Conservation (phyloP, 2,113 vertebrate genomes). For the Delphinus delphis region DNA sequence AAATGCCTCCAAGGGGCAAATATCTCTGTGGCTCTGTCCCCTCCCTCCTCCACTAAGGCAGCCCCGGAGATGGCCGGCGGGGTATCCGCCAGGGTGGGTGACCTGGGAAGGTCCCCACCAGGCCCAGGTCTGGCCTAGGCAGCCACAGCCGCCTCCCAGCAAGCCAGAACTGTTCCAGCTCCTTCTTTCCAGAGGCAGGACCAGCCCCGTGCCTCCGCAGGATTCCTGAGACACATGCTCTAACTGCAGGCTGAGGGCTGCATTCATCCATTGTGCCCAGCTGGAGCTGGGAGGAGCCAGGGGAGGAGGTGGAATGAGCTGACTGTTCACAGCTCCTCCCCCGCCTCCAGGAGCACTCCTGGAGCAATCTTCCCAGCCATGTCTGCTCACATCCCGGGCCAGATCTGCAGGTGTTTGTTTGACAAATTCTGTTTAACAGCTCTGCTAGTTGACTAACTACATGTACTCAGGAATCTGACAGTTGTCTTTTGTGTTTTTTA, state of each 20-base stretch:
- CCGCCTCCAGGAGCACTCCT: not conserved
- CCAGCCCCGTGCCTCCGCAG: not conserved
- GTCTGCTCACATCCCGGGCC: not conserved
- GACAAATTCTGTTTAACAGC: not conserved
- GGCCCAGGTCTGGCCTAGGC: not conserved
- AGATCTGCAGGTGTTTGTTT: not conserved
- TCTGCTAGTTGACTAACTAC: not conserved
- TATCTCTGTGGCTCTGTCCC: not conserved
- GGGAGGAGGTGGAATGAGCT: not conserved
- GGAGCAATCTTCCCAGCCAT: not conserved
- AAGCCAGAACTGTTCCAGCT: not conserved
- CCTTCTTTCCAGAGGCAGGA: not conserved
- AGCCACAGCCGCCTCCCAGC: not conserved
- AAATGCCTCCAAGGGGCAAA: not conserved
- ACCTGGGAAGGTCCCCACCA: not conserved
- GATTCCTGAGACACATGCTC: conserved; percentile 44
- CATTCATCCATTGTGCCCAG: conserved; percentile 16
- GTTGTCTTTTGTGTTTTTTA: not conserved
- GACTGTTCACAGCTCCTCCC: not conserved
- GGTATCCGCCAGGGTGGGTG: not conserved
- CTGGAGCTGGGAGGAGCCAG: not conserved
- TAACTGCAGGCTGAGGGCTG: conserved; percentile 42
- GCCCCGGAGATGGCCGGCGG: not conserved
- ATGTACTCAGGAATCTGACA: not conserved
- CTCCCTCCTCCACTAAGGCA: not conserved